These are phyloP conservation scores for Eledone cirrhosa DNA, from an alignment of 2,888 invertebrate species.

Conservation along the genomic window DNA sequence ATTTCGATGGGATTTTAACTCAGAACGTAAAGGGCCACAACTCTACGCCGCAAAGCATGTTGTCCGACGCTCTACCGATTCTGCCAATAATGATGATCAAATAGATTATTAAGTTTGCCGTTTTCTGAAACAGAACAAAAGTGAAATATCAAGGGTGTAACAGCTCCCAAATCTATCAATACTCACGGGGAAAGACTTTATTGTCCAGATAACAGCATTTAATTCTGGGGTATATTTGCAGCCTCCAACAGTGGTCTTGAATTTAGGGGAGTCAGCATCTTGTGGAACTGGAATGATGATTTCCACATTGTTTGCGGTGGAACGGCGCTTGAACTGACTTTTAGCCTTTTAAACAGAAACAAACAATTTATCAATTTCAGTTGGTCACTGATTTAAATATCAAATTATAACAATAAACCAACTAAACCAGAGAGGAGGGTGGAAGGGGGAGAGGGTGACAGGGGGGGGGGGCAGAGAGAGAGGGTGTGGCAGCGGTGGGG, in stretches of 20 bases:
- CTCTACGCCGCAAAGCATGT: no score
- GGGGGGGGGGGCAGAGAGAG: no score
- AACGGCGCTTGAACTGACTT: conserved; percentile 95
- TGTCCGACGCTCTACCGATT: no score
- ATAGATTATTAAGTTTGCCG: neutral
- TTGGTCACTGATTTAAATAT: no score
- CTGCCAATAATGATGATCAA: neutral
- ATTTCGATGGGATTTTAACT: no score
- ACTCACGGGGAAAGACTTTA: conserved; percentile 88
- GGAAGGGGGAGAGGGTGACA: no score
- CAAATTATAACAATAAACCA: no score
- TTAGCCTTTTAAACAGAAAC: conserved; percentile 74
- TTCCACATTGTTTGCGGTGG: conserved; percentile 98
- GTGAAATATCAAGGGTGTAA: neutral
- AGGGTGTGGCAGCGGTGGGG: no score
- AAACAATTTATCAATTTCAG: neutral
- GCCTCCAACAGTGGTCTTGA: conserved; percentile 95
- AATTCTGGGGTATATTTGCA: conserved; percentile 98
- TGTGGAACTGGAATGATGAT: conserved; percentile 73
- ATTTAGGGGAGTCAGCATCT: conserved; percentile 98
- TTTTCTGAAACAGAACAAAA: neutral
- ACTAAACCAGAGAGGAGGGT: no score
- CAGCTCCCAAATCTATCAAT: neutral
- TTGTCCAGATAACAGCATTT: conserved; percentile 96
- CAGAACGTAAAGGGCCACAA: no score